phyloP scores from a whole-genome alignment of 1,140 invertebrate species.

The Drosophila insularis region DNA sequence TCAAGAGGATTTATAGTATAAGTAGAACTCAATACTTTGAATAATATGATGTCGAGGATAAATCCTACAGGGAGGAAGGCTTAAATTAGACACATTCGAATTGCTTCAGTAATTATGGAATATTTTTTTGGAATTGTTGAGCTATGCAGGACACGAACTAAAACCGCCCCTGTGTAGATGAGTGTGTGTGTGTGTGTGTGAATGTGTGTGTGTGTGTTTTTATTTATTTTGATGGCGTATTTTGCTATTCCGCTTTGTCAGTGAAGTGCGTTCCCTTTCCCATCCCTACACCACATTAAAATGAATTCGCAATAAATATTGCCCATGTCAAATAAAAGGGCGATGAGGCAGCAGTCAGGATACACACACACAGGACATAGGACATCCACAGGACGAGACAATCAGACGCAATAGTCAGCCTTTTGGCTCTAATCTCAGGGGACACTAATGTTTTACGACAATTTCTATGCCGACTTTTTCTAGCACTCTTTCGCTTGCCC shows the following conservation, averaged over 20 bases:
- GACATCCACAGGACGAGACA: background rate
- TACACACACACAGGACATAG: background rate
- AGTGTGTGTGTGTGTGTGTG: conserved; percentile 10
- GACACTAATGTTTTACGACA: conserved; percentile 80
- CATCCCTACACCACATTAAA: conserved; percentile 53
- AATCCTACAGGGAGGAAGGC: background rate
- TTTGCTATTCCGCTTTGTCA: conserved; percentile 73
- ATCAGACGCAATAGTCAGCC: conserved; percentile 13
- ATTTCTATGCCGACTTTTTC: conserved; percentile 49
- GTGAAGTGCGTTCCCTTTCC: conserved; percentile 39
- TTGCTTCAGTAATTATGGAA: background rate
- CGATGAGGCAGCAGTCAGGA: conserved; percentile 57
- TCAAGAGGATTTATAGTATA: too few relatives aligned
- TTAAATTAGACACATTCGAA: background rate
- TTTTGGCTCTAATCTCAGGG: conserved; percentile 68
- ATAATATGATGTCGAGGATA: too few relatives aligned
- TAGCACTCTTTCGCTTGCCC: background rate
- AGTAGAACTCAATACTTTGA: too few relatives aligned
- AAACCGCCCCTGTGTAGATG: conserved; percentile 4
- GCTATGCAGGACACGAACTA: background rate
- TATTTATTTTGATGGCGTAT: conserved; percentile 80
- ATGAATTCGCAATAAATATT: conserved; percentile 81
- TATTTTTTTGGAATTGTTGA: background rate
- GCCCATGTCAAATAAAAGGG: conserved; percentile 79
- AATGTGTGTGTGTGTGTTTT: conserved; percentile 45